phyloP scores from a whole-genome alignment of 2,113 vertebrate genomes.

The Forbesichthys agassizii region DNA sequence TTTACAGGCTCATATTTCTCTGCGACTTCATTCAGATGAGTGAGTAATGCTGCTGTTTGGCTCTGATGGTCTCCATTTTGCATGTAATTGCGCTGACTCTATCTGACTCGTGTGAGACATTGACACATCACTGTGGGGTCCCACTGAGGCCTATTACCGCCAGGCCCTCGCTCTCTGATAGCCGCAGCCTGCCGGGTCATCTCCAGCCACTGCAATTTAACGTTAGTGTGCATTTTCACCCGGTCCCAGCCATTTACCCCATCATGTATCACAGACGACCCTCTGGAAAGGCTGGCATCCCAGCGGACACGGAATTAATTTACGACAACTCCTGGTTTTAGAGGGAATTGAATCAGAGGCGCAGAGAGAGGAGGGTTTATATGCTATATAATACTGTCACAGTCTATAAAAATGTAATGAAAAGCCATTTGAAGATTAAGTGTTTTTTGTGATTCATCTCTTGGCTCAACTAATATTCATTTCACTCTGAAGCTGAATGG shows the following conservation, averaged over 20 bases:
- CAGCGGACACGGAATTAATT: slow-evolving; percentile 65
- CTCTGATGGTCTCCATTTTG: slow-evolving; percentile 36
- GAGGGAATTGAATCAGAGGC: slow-evolving; percentile 67
- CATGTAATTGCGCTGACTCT: slow-evolving; percentile 59
- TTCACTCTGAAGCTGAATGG: slow-evolving; percentile 48
- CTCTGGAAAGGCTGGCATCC: slow-evolving; percentile 61
- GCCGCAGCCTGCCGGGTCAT: slow-evolving; percentile 66
- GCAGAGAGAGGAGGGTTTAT: slow-evolving; percentile 28
- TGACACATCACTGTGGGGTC: slow-evolving; percentile 57
- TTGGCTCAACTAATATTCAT: slow-evolving; percentile 64
- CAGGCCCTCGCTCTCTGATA: slow-evolving; percentile 50
- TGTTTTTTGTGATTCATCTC: slow-evolving; percentile 63
- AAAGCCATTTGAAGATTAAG: slow-evolving; percentile 67
- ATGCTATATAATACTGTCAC: slow-evolving; percentile 59
- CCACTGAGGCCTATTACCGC: slow-evolving; percentile 70
- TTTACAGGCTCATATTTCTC: slow-evolving; percentile 18
- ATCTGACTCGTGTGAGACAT: slow-evolving; percentile 39
- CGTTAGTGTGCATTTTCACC: slow-evolving; percentile 55
- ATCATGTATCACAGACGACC: slow-evolving; percentile 68
- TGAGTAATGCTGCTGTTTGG: slow-evolving; percentile 18
- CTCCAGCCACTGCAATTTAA: slow-evolving; percentile 64
- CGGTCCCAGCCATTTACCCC: slow-evolving; percentile 65
- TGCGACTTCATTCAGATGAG: slow-evolving; percentile 17
- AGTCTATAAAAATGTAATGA: slow-evolving; percentile 71
- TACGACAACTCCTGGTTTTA: slow-evolving; percentile 53